phyloP scores from a whole-genome alignment of 1,140 invertebrate genomes.

The Diorhabda elongata region DNA sequence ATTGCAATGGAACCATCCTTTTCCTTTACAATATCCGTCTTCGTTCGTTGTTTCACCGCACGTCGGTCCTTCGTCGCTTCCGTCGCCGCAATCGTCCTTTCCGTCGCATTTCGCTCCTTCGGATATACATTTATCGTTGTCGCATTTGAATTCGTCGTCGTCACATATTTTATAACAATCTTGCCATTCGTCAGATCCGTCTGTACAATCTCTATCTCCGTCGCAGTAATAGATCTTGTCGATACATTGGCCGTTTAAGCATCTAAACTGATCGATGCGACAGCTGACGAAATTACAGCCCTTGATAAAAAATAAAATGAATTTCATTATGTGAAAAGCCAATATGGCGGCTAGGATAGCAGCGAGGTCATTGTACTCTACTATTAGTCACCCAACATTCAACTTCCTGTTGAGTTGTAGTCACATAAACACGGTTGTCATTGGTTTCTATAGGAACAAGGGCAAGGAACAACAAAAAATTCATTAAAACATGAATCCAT shows the following conservation, averaged over 20 bases:
- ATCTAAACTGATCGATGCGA: conserved; percentile 49
- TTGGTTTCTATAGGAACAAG: too few relatives aligned
- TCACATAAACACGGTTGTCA: too few relatives aligned
- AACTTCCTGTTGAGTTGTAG: too few relatives aligned
- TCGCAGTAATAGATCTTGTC: conserved; percentile 60
- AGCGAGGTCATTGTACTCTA: too few relatives aligned
- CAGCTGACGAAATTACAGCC: conserved; percentile 38
- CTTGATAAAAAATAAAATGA: background rate
- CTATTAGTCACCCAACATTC: too few relatives aligned
- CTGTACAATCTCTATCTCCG: conserved; percentile 72
- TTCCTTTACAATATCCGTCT: conserved; percentile 31
- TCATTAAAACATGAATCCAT: too few relatives aligned
- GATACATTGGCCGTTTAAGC: conserved; percentile 40
- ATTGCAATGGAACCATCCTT: conserved; percentile 55
- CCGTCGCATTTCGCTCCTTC: conserved; percentile 60
- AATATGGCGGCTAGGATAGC: too few relatives aligned
- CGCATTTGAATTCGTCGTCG: conserved; percentile 53
- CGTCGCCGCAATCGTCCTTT: conserved; percentile 60
- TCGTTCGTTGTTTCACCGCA: conserved; percentile 20
- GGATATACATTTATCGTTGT: conserved; percentile 57
- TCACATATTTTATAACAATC: conserved; percentile 60
- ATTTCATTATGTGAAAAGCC: background rate
- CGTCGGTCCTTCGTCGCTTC: conserved; percentile 54
- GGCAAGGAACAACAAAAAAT: too few relatives aligned
- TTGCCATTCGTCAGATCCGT: conserved; percentile 75